Evolutionary conservation across 1,140 invertebrate species (phyloP).

Genomic region (Lutraria rhynchaena): DNA sequence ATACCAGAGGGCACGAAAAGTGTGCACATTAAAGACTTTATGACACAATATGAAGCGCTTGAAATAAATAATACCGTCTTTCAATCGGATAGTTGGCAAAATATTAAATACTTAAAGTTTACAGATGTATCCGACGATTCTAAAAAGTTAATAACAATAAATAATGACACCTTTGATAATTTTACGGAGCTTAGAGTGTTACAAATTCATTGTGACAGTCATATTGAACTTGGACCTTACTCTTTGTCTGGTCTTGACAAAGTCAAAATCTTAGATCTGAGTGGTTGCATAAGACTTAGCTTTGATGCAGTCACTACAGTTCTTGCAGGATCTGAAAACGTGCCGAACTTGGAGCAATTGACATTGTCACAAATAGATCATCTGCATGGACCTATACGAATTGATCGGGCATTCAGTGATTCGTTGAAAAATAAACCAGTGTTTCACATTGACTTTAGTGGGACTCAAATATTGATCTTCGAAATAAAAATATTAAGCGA

Average conservation of each 20-base stretch:
- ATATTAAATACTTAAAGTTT: neutral
- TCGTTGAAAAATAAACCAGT: neutral
- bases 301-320: neutral
- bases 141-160: no score
- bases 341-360: neutral
- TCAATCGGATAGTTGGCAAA: neutral
- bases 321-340: neutral
- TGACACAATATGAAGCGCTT: neutral
- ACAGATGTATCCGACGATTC: neutral
- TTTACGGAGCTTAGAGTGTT: neutral
- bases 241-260: neutral
- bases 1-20: neutral
- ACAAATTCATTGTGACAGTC: neutral
- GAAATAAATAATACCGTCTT: neutral
- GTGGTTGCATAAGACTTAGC: neutral
- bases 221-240: neutral
- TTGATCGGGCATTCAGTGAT: neutral
- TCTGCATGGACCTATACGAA: neutral
- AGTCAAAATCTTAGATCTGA: neutral
- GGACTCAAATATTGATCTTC: no score
- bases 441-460: neutral
- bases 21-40: neutral
- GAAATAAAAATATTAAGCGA: no score
- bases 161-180: neutral
- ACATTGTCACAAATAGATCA: neutral